phyloP scores from a whole-genome alignment of 2,113 vertebrate species.

The Muscicapa adusta region DNA sequence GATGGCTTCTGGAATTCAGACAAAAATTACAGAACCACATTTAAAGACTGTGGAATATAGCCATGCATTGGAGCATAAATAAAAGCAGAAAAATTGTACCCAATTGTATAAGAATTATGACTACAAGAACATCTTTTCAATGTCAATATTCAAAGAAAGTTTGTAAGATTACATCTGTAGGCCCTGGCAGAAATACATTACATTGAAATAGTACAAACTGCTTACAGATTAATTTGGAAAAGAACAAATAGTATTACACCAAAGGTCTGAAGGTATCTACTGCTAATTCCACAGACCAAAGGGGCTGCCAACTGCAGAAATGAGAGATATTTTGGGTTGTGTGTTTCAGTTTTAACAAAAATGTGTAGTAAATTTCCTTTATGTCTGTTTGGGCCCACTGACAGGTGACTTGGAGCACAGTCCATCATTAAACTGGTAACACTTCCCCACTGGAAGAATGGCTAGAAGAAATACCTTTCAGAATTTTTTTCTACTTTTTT shows the following conservation, averaged over 20 bases:
- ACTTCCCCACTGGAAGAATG: rapidly evolving
- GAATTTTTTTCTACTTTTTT: neutral
- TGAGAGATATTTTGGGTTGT: neutral
- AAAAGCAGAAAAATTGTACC: neutral
- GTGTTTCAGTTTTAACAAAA: neutral
- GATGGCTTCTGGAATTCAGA: neutral
- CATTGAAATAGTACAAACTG: neutral
- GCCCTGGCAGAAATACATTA: neutral
- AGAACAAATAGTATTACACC: neutral
- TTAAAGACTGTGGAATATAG: neutral
- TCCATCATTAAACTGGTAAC: neutral
- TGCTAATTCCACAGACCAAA: neutral
- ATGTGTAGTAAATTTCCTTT: neutral
- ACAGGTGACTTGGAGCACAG: neutral
- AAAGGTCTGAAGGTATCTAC: neutral
- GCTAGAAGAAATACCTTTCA: neutral
- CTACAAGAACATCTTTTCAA: neutral
- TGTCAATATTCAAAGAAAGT: neutral
- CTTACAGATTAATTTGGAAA: neutral
- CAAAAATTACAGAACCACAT: neutral
- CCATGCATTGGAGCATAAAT: neutral
- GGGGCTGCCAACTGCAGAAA: rapidly evolving
- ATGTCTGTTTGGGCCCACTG: neutral
- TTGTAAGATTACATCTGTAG: neutral
- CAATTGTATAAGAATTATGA: neutral